Evolutionary conservation across 2,888 invertebrate genomes (phyloP), one percentile per base, ranked within the genome.

Genomic region (Abrostola tripartita): DNA sequence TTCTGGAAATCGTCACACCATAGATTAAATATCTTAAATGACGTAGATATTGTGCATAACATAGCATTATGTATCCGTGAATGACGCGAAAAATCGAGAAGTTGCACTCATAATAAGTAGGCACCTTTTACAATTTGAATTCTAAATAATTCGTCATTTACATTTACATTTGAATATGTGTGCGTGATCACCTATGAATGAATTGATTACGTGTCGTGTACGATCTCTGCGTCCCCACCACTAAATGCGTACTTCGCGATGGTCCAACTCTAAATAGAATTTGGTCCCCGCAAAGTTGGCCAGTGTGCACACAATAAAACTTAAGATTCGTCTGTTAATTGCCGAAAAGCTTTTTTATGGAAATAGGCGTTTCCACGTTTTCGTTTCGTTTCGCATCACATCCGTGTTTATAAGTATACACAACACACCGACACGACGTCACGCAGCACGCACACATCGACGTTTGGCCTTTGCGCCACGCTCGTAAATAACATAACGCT

Each of bases 341-440:
- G 37, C 56, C 51, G 37, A 57, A 68, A 67, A 67, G 59, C 56
- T 66, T 74, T 76, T 47, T 68, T 61, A 59, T 79, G 71, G 66
- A 81, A 79, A 82, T 78, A 81, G 70, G 78, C 68, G 79, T 84
- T 81, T 84, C 65, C 71, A 82, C 76, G 68, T 74, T 75, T 70
- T 71, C 76, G 79, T 75, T 70, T 71, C 76, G 79, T 75, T 77
- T 83, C 78, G 74, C 78, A 81, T 82, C 81, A 88, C 86, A 90
- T 89, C 89, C 88, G 85, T 89, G 88, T 92, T 89, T 90, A 90
- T 89, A 88, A 85, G 84, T 84, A 82, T 83, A 82, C 81, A 84
- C 81, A 82, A 77, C 79, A 87, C 90, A 88, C 90, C 88, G 91
- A 90, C 90, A 88, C 85, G 69, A 90, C 92, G 93, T 91, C 92